Base-by-base conservation (phyloP, 2,888 invertebrate genomes). In the Iphiclides podalirius region DNA sequence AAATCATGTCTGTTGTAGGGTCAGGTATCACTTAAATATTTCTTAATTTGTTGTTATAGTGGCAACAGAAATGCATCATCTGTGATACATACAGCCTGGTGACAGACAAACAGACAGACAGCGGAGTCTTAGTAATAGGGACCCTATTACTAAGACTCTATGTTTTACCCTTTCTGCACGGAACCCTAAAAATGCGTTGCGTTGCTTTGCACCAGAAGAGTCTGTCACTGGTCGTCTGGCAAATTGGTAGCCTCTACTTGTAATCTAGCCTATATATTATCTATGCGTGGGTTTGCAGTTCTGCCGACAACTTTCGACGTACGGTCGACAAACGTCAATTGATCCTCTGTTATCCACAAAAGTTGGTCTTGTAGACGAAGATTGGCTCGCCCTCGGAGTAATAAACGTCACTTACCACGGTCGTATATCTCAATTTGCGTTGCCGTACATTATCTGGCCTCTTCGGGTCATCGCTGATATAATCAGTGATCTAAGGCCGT, bases 381-480 rank as follows among this genome's bases (percentile, higher is more conserved):
- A 14, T 23, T 17, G n/a, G 16, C 28, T 17, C 9, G 34, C 13
- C 23, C 15, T 14, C 33, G 12, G 15, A 12, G 26, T 9, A 33
- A 26, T 49, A 49, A 39, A 49, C 11, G 49, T 43, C 44, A 39
- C 23, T 44, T 39, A 49, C n/a, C 34, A 13, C 38, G 7, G 16
- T 39, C 34, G 35, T 49, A 35, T 13, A 39, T 49, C 34, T 16
- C 44, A 39, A 49, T 49, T 49, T 34, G 34, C 12, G 38, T 14
- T 13, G 2, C 26, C n/a, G 2, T 9, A 23, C 17, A 31, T 28
- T 42, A 42, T 47, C 48, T 37, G 37, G n/a, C 20, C 41, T 41
- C 9, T 36, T 47, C 40, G 23, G 9, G 15, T 16, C 33, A 33
- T 17, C 9, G 4, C 11, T 26, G 17, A 37, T 35, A 36, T 35